A percentile compares a stretch with the other conserved stretches of the same genome.
phyloP scores from a whole-genome alignment of 2,113 vertebrate genomes.

The Chaetura pelagica region DNA sequence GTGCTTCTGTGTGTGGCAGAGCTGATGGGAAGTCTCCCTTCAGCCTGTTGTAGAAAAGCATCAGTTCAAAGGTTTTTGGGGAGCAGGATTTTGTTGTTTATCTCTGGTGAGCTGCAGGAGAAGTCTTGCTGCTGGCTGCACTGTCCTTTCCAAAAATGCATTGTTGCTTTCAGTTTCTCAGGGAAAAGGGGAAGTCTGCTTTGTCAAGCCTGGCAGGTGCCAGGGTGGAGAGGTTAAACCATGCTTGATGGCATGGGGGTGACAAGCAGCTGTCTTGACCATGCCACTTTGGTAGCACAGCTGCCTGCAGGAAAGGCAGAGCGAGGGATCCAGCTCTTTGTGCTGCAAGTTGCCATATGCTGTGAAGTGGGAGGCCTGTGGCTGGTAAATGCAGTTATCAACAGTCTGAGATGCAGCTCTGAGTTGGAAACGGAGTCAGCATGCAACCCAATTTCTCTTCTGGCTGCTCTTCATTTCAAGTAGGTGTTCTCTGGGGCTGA shows the following conservation, averaged over 20 bases:
- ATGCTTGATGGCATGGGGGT: background rate
- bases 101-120: background rate
- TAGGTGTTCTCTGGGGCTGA: background rate
- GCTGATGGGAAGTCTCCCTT: background rate
- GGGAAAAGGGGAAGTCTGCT: background rate
- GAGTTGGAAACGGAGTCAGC: rapidly evolving
- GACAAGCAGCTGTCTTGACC: background rate
- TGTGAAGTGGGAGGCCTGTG: background rate
- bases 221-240: background rate
- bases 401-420: rapidly evolving
- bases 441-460: rapidly evolving
- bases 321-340: background rate
- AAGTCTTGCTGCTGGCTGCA: background rate
- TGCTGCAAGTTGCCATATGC: rapidly evolving
- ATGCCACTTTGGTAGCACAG: background rate
- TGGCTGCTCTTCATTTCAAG: background rate
- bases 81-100: background rate
- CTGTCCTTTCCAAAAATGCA: background rate
- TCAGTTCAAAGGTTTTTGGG: background rate
- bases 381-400: background rate
- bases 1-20: rapidly evolving
- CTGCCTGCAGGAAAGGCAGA: background rate
- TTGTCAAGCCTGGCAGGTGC: background rate
- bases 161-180: background rate
- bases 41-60: background rate